Conservation (phyloP, 2,888 invertebrate genomes). For the Notodonta ziczac region DNA sequence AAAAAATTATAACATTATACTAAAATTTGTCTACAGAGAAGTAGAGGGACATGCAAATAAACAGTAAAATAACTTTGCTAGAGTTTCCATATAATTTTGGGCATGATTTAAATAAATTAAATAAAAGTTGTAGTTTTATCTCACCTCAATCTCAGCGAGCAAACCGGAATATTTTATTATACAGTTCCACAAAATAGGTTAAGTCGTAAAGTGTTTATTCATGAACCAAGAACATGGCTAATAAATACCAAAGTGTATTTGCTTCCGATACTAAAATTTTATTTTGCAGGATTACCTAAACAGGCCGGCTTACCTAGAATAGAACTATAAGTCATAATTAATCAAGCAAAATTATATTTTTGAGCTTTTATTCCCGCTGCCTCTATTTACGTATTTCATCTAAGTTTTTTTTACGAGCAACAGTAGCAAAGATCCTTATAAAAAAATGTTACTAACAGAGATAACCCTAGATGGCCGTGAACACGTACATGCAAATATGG, state of each 20-base stretch:
- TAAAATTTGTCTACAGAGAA: too few species aligned
- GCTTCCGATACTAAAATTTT: slow-evolving; percentile 1
- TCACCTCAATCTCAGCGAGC: not conserved
- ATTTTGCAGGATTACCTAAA: not conserved
- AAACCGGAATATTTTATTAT: not conserved
- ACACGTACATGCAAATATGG: slow-evolving; percentile 62
- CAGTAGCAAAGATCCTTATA: slow-evolving; percentile 28
- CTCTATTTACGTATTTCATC: slow-evolving; percentile 22
- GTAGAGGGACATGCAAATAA: too few species aligned
- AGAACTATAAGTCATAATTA: not conserved
- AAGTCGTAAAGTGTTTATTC: not conserved
- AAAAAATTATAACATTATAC: too few species aligned
- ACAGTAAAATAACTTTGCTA: too few species aligned
- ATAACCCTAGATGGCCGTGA: slow-evolving; percentile 57
- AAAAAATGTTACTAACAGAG: slow-evolving; percentile 37
- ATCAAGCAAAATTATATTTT: slow-evolving; percentile 8
- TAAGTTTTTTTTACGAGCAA: slow-evolving; percentile 34
- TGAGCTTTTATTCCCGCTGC: slow-evolving; percentile 26
- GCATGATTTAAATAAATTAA: too few species aligned
- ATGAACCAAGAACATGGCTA: not conserved
- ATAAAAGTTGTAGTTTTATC: not conserved
- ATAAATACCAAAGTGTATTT: slow-evolving; percentile 1
- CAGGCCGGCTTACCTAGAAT: not conserved
- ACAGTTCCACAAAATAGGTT: slow-evolving; percentile 2
- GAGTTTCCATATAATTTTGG: too few species aligned